phyloP scores from a whole-genome alignment of 2,797 vertebrate species.

The Peromyscus melanophrys region DNA sequence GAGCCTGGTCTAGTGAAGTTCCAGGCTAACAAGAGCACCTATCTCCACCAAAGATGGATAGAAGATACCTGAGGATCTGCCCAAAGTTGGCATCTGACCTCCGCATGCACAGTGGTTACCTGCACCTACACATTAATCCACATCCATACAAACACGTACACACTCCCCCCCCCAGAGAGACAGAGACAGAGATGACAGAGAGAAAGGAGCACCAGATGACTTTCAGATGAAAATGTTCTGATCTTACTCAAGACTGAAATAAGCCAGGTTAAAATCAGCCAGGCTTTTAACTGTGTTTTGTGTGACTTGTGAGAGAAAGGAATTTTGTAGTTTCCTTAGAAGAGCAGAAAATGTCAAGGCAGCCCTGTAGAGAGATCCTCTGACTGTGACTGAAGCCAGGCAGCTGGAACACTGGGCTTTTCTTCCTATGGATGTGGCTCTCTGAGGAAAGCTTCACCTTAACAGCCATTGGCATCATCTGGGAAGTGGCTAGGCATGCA shows the following conservation, averaged over 20 bases:
- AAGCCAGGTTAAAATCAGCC: not conserved
- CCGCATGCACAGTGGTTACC: not conserved
- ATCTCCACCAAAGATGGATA: not conserved
- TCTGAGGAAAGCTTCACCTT: not conserved
- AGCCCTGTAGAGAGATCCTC: not conserved
- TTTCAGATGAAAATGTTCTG: constrained; percentile 50
- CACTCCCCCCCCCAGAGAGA: no score
- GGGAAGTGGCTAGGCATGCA: not conserved
- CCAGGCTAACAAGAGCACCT: not conserved
- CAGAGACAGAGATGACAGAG: not conserved
- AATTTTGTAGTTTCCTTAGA: constrained; percentile 66
- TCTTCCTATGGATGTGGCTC: constrained; percentile 1
- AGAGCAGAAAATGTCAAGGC: constrained; percentile 15
- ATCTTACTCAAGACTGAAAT: constrained; percentile 31
- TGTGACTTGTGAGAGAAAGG: constrained; percentile 20
- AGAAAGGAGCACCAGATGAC: not conserved
- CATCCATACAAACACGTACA: not conserved
- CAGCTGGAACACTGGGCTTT: not conserved
- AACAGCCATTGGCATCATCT: not conserved
- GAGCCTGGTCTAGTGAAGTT: not conserved
- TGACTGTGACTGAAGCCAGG: constrained; percentile 58
- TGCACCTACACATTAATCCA: not conserved
- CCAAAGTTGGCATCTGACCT: not conserved
- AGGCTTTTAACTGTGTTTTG: constrained; percentile 8
- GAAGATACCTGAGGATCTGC: not conserved